Conservation (phyloP, 2,888 invertebrate genomes). For the Linhomoeus sp. region DNA sequence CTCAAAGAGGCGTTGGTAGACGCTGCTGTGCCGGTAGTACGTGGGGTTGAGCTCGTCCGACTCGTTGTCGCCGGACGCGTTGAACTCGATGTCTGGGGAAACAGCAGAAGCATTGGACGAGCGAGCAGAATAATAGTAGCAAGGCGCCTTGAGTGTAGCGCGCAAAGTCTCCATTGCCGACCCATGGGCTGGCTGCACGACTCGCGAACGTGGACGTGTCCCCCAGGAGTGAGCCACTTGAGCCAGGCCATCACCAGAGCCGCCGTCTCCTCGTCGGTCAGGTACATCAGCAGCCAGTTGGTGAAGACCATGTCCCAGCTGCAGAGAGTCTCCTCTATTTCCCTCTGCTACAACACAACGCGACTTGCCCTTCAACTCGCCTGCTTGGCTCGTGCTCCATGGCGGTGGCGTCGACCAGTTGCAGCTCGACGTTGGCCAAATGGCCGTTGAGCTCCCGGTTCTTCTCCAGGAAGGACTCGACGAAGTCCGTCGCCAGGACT, state of each 20-base stretch:
- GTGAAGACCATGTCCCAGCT: constrained; percentile 38
- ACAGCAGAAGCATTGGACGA: background rate
- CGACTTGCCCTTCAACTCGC: too few species aligned
- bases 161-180: too few species aligned
- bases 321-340: too few species aligned
- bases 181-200: constrained; percentile 39
- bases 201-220: constrained; percentile 36
- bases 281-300: constrained; percentile 41
- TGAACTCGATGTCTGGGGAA: constrained; percentile 6
- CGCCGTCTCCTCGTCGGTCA: constrained; percentile 34
- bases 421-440: constrained; percentile 32
- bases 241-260: constrained; percentile 32
- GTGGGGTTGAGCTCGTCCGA: constrained; percentile 17
- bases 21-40: constrained; percentile 21
- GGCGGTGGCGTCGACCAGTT: constrained; percentile 36
- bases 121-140: background rate
- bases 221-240: constrained; percentile 35
- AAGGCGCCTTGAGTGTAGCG: background rate
- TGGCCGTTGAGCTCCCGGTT: constrained; percentile 32
- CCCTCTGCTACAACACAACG: too few species aligned
- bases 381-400: too few species aligned
- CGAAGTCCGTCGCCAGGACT: constrained; percentile 29
- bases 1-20: constrained; percentile 17
- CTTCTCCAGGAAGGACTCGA: constrained; percentile 35
- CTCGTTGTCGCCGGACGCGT: background rate